phyloP scores from a whole-genome alignment of 2,797 vertebrate species.

The Pseudochaenichthys georgianus region DNA sequence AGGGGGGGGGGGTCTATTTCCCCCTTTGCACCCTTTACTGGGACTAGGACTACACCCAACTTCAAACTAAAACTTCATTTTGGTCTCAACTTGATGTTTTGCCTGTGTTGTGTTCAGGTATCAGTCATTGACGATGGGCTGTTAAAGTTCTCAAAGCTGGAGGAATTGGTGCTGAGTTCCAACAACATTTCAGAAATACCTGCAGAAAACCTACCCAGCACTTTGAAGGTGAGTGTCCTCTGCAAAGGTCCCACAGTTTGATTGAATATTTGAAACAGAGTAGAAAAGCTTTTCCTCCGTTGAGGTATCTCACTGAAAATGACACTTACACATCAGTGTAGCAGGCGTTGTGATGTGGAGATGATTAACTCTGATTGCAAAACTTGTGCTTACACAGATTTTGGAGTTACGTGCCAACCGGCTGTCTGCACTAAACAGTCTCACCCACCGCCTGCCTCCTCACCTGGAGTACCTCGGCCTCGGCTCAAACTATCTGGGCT shows the following conservation, averaged over 20 bases:
- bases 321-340: neutral
- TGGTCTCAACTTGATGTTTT: neutral
- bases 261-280: neutral
- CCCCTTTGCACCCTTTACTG: no score
- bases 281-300: neutral
- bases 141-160: slow-evolving; percentile 86
- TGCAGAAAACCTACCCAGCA: slow-evolving; percentile 82
- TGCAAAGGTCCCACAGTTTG: neutral
- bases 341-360: neutral
- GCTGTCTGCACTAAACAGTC: slow-evolving; percentile 77
- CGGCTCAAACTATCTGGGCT: slow-evolving; percentile 82
- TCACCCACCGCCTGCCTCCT: slow-evolving; percentile 74
- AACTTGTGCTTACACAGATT: slow-evolving; percentile 75
- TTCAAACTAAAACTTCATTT: no score
- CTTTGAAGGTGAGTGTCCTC: slow-evolving; percentile 82
- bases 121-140: slow-evolving; percentile 83
- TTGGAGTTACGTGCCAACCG: slow-evolving; percentile 89
- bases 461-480: slow-evolving; percentile 88
- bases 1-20: no score
- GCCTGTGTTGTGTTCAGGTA: slow-evolving; percentile 77
- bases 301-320: neutral
- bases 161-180: slow-evolving; percentile 87
- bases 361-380: neutral
- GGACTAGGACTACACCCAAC: no score
- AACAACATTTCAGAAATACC: slow-evolving; percentile 86